Evolutionary conservation across 2,888 invertebrate genomes (phyloP).

Genomic region (Drosophila anceps): DNA sequence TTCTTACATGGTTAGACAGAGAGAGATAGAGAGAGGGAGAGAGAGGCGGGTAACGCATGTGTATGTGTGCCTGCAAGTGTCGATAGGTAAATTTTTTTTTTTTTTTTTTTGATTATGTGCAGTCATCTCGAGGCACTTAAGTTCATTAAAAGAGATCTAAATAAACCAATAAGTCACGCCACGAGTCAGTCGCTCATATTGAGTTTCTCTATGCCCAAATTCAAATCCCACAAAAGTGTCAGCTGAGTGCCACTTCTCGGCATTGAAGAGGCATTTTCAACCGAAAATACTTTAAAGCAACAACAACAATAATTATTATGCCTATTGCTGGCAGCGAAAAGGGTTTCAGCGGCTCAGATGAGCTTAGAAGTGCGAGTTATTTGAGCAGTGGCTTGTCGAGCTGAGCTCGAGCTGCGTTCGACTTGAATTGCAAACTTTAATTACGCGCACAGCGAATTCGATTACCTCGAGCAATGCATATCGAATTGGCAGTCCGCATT

Average conservation of each 20-base stretch:
- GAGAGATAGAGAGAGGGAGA: background rate
- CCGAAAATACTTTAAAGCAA: slow-evolving; percentile 16
- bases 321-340: slow-evolving; percentile 28
- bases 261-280: slow-evolving; percentile 49
- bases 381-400: slow-evolving; percentile 13
- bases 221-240: slow-evolving; percentile 73
- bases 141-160: slow-evolving; percentile 80
- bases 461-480: slow-evolving; percentile 36
- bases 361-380: slow-evolving; percentile 44
- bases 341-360: slow-evolving; percentile 44
- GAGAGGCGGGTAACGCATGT: slow-evolving; percentile 2
- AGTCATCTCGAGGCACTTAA: slow-evolving; percentile 73
- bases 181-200: slow-evolving; percentile 76
- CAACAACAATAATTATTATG: slow-evolving; percentile 21
- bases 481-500: slow-evolving; percentile 39
- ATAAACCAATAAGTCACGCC: slow-evolving; percentile 81
- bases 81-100: slow-evolving; percentile 58
- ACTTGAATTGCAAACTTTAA: slow-evolving; percentile 1
- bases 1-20: slow-evolving; percentile 43
- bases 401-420: background rate
- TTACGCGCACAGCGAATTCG: slow-evolving; percentile 45
- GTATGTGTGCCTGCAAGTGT: slow-evolving; percentile 37
- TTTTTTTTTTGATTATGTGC: slow-evolving; percentile 62
- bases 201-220: slow-evolving; percentile 71
- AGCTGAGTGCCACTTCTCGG: slow-evolving; percentile 74